Evolutionary conservation across 2,888 invertebrate species (phyloP), one percentile per base, ranked within the genome.

Genomic region (Andrena bucephala): DNA sequence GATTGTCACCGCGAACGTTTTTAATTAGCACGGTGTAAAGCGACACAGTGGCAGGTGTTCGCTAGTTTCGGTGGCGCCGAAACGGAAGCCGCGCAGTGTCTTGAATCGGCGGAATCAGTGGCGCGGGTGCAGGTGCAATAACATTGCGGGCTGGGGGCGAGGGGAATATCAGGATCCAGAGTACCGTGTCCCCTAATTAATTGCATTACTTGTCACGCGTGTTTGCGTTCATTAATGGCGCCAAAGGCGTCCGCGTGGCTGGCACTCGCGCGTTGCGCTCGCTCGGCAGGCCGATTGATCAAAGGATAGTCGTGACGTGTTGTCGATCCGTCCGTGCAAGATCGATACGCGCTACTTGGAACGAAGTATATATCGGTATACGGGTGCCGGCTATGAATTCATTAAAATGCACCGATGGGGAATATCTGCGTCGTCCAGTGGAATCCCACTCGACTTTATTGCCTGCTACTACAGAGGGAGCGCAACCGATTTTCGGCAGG

Each of bases 241-340:
- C 76, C 85, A 87, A 87, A 87, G 85, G 81, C 63, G 82, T 72
- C 67, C 73, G 81, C 62, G 73, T 76, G 73, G 66, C 20, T 57
- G 68, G 50, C 68, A 72, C 54, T 54, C 77, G 57, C 66, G 68
- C 60, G 65, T 33, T 50, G 70, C 27, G 67, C 75, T 81, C 77
- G 83, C 84, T 85, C 77, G 77, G 48, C 10, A 60, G 60, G 50
- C 50, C 60, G 68, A 85, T 83, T 89, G 89, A 88, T 88, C 89
- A 88, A 87, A 88, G 85, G 75, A 72, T 74, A 75, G 6, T 57
- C 62, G 67, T 67, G 63, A 77, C 80, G 76, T n/a, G 68, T 65
- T 72, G 59, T 66, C 62, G 75, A 67, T 72, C 54, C 59, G 62
- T 76, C 27, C 65, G 50, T 24, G 65, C 29, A 52, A 31, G 63